Evolutionary conservation across 2,888 invertebrate species (phyloP).

Genomic region (Drosophila setosimentum): DNA sequence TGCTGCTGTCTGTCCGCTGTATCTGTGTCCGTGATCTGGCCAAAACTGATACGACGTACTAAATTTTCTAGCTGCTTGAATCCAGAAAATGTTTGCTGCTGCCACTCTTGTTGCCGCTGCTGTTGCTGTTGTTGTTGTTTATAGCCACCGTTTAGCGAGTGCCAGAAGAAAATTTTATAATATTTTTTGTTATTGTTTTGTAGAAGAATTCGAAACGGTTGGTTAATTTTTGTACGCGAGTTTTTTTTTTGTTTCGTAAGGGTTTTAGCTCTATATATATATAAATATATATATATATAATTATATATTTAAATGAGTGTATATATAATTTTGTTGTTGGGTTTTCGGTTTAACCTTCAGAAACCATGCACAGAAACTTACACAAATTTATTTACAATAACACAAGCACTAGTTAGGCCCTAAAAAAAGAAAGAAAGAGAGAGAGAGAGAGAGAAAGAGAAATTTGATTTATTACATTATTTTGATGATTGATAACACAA

Average conservation of each 20-base stretch:
- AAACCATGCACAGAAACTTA: conserved; percentile 53
- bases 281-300: not conserved
- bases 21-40: conserved; percentile 47
- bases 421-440: conserved; percentile 28
- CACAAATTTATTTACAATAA: conserved; percentile 53
- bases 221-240: conserved; percentile 42
- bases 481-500: conserved; percentile 22
- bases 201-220: conserved; percentile 38
- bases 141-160: conserved; percentile 31
- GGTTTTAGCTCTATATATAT: conserved; percentile 7
- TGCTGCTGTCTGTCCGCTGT: conserved; percentile 39
- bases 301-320: conserved; percentile 1
- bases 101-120: conserved; percentile 2
- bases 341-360: conserved; percentile 49
- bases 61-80: conserved; percentile 39
- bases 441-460: not conserved
- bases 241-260: conserved; percentile 64
- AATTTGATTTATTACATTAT: conserved; percentile 12
- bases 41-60: conserved; percentile 49
- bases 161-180: conserved; percentile 31
- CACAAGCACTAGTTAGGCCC: conserved; percentile 53
- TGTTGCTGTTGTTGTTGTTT: conserved; percentile 27
- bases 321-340: conserved; percentile 24
- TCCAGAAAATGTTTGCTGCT: conserved; percentile 57
- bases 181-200: conserved; percentile 21